A percentile compares a stretch with the other conserved stretches of the same genome.
These are phyloP conservation scores for Meloidogyne hapla DNA, from an alignment of 1,140 invertebrate genomes.

Conservation along the genomic window DNA sequence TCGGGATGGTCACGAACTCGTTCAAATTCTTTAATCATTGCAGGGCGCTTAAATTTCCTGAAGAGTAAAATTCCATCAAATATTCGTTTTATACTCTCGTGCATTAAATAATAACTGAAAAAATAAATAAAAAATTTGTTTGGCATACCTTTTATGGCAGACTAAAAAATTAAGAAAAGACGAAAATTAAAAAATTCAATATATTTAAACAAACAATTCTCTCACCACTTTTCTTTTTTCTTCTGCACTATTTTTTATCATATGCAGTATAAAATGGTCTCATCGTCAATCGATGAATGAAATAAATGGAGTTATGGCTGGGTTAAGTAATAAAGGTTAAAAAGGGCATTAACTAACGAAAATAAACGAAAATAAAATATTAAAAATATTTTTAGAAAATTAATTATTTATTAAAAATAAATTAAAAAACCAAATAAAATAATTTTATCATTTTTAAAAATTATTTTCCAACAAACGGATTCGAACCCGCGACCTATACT, in stretches of 20 bases:
- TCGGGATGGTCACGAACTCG: constrained; percentile 67
- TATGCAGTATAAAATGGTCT: not conserved
- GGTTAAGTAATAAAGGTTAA: too few relatives aligned
- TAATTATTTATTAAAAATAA: not conserved
- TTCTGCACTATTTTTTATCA: constrained; percentile 1
- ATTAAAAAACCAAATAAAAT: not conserved
- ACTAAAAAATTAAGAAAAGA: too few relatives aligned
- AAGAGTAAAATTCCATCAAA: constrained; percentile 57
- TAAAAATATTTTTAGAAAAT: too few relatives aligned
- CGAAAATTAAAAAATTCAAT: too few relatives aligned
- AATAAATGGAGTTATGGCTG: not conserved
- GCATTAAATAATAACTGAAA: constrained; percentile 10
- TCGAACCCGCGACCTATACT: not conserved
- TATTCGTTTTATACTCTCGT: constrained; percentile 50
- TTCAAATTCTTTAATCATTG: constrained; percentile 63
- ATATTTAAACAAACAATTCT: too few relatives aligned
- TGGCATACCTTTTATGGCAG: not conserved
- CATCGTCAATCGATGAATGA: not conserved
- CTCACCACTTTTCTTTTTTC: not conserved
- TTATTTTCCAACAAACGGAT: not conserved
- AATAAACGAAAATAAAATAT: too few relatives aligned
- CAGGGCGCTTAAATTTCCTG: constrained; percentile 54
- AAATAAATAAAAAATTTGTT: not conserved
- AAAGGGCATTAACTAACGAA: not conserved
- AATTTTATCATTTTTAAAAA: not conserved